Base-by-base conservation (phyloP, 1,140 invertebrate species). In the Drosophila parvula region DNA sequence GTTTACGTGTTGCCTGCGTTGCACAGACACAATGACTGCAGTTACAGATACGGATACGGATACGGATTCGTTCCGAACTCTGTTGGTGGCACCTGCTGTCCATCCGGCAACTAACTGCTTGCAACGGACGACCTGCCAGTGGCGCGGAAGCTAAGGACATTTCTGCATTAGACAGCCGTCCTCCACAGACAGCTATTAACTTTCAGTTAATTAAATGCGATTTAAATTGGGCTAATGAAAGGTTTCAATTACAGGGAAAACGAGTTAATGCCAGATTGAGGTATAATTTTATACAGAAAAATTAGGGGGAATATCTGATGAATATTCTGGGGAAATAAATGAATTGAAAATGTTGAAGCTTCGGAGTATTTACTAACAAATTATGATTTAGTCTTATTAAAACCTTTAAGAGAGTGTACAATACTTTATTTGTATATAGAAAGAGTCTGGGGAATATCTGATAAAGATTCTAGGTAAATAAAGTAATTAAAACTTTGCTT, bases 1-100 rank as follows among this genome's bases (percentile, higher is more conserved):
- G 81, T 85, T 85, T 85, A 85, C 81, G 81, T 79, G 80, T 79
- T 83, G 58, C 34, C 62, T 53, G 47, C 34, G 38, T n/a, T 12
- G 45, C 27, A 40, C 60, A 16, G 61, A 60, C 36, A 61, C 61
- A 63, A 64, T 62, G 28, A 59, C 55, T 51, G 27, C 55, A 58
- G 45, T 28, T 53, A 62, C 59, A 30, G n/a, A n/a, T n/a, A n/a
- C 48, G 48, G 50, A 22, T 12, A 1, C 9, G n/a, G 28, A 64
- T 48, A 36, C 14, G 70, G 61, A 65, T 5, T 44, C 65, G 11
- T 27, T 68, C 50, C 18, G 11, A 10, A 18, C 34, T 22, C 51
- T 58, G 65, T 18, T 38, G 43, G 65, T 65, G 65, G 61, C 40
- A 44, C 70, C 73, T 48, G 63, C 63, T 45, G 67, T 68, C 38